Base-by-base conservation (phyloP, 2,888 invertebrate genomes). In the Parnassius mnemosyne region DNA sequence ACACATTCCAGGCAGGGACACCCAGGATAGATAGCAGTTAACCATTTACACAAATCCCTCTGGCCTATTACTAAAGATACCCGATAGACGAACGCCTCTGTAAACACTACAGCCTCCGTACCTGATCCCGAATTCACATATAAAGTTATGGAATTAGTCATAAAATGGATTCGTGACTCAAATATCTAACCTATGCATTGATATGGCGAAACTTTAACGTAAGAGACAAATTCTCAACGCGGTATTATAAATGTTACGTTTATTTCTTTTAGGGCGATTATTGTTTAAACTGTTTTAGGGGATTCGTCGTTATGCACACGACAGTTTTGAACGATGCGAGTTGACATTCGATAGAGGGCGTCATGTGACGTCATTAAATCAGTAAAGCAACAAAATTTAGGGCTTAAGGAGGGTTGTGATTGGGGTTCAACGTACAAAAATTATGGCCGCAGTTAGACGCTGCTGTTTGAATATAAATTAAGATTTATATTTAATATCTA, bases 111-210 rank as follows among this genome's bases (percentile, higher is more conserved):
- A 73, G 69, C 68, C 70, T 75, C 73, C 73, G 83, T 87, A 87
- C 87, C 88, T 88, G 87, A 87, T 87, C 88, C 86, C 79, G 84
- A 86, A 88, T 87, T 86, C 90, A 85, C 90, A 90, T 91, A 89
- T 87, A 86, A 88, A 91, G 90, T 91, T 91, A 91, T 91, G 89
- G 89, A 91, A 90, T 91, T 91, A 91, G 87, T 90, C 90, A 88
- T 91, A 91, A 91, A 91, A 91, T 89, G 89, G 85, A 83, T 87
- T 84, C 90, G 90, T 91, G 90, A 89, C 90, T 90, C 85, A 90
- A 91, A 90, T 91, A 87, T 86, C 86, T 87, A 90, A 87, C 89
- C 84, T 87, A 84, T 86, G 83, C 84, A 81, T 76, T 79, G 77
- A 70, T 64, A 59, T 42, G 50, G 34, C 65, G 58, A 46, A 53